Conservation (phyloP, 2,888 invertebrate genomes). For the Lypha dubia region DNA sequence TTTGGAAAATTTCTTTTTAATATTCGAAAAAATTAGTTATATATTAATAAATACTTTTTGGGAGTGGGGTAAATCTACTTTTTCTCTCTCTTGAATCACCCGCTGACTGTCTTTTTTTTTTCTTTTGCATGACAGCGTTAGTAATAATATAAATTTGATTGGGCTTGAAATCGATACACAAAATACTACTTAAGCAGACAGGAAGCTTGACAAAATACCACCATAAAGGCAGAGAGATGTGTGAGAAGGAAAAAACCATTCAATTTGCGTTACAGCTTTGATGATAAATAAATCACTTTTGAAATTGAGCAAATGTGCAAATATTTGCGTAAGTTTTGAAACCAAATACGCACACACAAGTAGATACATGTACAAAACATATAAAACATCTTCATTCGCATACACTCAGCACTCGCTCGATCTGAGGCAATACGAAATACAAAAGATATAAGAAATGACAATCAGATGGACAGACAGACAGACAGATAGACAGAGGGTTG, state of each 20-base stretch:
- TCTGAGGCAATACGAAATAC: background rate
- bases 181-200: background rate
- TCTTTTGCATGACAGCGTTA: background rate
- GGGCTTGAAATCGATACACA: slow-evolving; percentile 23
- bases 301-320: slow-evolving; percentile 73
- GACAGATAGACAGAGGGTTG: no score
- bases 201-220: background rate
- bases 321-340: slow-evolving; percentile 68
- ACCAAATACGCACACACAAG: slow-evolving; percentile 36
- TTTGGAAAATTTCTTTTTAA: no score
- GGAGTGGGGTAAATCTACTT: no score
- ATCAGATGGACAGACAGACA: background rate
- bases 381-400: slow-evolving; percentile 6
- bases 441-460: background rate
- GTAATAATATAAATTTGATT: slow-evolving; percentile 30
- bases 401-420: background rate
- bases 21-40: no score
- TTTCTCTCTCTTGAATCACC: no score
- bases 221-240: background rate
- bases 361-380: background rate
- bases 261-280: slow-evolving; percentile 61
- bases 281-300: slow-evolving; percentile 73
- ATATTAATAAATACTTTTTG: no score
- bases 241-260: slow-evolving; percentile 43
- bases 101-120: background rate